Percentiles rank a stretch among this genome's conserved stretches.
phyloP scores from a whole-genome alignment of 2,888 invertebrate genomes.

The Aspidiotus rigidus region DNA sequence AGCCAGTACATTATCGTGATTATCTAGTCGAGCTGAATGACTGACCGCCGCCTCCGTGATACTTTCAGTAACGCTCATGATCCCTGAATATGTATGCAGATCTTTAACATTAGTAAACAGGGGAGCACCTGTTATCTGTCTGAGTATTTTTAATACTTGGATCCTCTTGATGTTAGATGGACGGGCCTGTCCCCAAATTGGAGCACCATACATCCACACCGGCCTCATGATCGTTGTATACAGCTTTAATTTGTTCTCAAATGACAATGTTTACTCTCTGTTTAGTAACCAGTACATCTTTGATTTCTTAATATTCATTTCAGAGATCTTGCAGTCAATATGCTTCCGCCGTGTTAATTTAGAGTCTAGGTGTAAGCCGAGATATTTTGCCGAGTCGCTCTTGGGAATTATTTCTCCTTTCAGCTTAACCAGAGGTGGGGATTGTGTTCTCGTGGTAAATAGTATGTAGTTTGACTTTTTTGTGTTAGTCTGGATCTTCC shows the following conservation, averaged over 20 bases:
- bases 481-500: too few species aligned
- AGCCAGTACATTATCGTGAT: too few species aligned
- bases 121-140: background rate
- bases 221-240: too few species aligned
- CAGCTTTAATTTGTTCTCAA: slow-evolving; percentile 12
- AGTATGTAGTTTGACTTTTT: too few species aligned
- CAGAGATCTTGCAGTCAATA: background rate
- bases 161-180: slow-evolving; percentile 12
- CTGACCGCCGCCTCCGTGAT: too few species aligned
- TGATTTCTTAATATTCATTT: too few species aligned
- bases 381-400: too few species aligned
- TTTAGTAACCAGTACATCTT: background rate
- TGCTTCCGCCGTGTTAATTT: background rate
- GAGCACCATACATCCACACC: too few species aligned
- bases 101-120: background rate
- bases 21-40: too few species aligned
- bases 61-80: too few species aligned
- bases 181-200: too few species aligned
- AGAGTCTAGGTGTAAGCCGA: background rate
- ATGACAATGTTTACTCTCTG: background rate
- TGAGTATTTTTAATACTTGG: background rate
- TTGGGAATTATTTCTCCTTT: background rate
- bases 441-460: background rate
- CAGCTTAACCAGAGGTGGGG: background rate
- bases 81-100: too few species aligned